phyloP scores from a whole-genome alignment of 2,888 invertebrate species.

The Alloplasta piceator region DNA sequence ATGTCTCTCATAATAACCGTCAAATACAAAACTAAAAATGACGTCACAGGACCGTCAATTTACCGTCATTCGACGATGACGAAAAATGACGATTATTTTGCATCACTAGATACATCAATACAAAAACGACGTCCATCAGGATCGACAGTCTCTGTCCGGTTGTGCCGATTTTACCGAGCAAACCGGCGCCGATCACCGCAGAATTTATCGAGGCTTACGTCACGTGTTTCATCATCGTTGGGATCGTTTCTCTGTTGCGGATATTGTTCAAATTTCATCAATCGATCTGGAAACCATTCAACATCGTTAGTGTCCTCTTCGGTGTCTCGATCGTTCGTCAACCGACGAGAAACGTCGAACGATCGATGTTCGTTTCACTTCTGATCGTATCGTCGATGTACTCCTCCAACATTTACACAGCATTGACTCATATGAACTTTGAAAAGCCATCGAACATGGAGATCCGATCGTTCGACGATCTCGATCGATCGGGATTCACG shows the following conservation, averaged over 20 bases:
- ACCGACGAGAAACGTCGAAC: conserved; percentile 43
- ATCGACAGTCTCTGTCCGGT: conserved; percentile 56
- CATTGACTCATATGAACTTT: too few species aligned
- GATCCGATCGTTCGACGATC: too few species aligned
- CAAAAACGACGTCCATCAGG: conserved; percentile 38
- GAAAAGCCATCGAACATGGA: too few species aligned
- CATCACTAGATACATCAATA: not conserved
- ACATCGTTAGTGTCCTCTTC: conserved; percentile 53
- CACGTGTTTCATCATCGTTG: conserved; percentile 36
- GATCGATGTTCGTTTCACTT: conserved; percentile 59
- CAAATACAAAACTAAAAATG: conserved; percentile 44
- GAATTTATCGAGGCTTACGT: conserved; percentile 10
- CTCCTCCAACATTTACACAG: conserved; percentile 34
- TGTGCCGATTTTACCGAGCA: conserved; percentile 50
- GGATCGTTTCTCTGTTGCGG: conserved; percentile 30
- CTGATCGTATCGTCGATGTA: conserved; percentile 57
- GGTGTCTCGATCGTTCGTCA: conserved; percentile 32
- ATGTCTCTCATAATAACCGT: conserved; percentile 12
- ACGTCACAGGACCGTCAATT: too few species aligned
- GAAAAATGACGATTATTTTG: too few species aligned
- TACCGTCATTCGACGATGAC: too few species aligned
- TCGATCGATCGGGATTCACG: too few species aligned
- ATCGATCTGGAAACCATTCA: conserved; percentile 53
- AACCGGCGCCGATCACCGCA: not conserved
- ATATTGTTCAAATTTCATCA: conserved; percentile 20